phyloP scores from a whole-genome alignment of 1,140 invertebrate species.

The Pararge aegeria region DNA sequence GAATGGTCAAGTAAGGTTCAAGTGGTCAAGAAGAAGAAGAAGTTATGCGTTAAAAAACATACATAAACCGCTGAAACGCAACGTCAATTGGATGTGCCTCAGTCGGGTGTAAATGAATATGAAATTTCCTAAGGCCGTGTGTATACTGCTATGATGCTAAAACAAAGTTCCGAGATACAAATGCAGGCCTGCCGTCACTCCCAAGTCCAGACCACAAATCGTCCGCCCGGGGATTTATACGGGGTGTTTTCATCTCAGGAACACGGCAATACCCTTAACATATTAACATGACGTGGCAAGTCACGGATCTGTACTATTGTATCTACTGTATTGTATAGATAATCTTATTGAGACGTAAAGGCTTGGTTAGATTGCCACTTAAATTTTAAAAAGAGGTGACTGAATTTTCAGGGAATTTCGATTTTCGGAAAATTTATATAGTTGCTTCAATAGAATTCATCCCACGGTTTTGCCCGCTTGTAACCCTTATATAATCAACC shows the following conservation, averaged over 20 bases:
- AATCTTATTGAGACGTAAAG: not conserved
- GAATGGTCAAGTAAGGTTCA: too few relatives aligned
- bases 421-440: too few relatives aligned
- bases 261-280: slow-evolving; percentile 23
- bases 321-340: not conserved
- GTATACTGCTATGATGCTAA: not conserved
- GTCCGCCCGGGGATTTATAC: slow-evolving; percentile 27
- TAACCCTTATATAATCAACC: too few relatives aligned
- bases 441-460: too few relatives aligned
- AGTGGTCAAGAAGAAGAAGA: too few relatives aligned
- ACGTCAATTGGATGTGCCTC: too few relatives aligned
- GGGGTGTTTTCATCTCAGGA: slow-evolving; percentile 27
- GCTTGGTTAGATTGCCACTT: too few relatives aligned
- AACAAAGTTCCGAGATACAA: slow-evolving; percentile 40
- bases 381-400: too few relatives aligned
- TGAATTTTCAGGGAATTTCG: too few relatives aligned
- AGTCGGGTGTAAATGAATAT: not conserved
- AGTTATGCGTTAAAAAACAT: too few relatives aligned
- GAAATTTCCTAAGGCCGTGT: not conserved
- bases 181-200: slow-evolving; percentile 46
- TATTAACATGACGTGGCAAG: slow-evolving; percentile 24
- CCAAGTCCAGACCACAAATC: slow-evolving; percentile 44
- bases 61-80: too few relatives aligned
- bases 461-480: too few relatives aligned
- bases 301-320: not conserved